phyloP scores from a whole-genome alignment of 2,113 vertebrate genomes.

The Actenoides lindsayi region DNA sequence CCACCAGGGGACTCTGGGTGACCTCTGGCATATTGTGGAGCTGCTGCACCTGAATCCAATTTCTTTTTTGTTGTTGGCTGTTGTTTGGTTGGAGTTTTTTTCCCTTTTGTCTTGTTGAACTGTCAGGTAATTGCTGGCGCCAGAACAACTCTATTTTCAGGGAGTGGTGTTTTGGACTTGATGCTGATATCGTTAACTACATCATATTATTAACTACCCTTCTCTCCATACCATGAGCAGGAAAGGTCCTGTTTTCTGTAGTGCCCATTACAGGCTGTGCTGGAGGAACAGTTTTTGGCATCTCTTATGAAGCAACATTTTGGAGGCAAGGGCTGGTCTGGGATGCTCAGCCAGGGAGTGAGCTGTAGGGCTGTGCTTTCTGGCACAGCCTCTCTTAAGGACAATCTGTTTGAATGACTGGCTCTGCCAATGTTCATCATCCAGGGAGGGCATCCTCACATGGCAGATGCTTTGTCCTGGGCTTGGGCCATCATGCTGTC shows the following conservation, averaged over 20 bases:
- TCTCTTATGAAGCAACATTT: not conserved
- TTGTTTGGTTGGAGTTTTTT: not conserved
- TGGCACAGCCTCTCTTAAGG: not conserved
- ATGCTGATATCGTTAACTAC: not conserved
- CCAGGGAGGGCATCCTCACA: not conserved
- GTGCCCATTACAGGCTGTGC: not conserved
- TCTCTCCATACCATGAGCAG: not conserved
- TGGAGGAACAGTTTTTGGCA: not conserved
- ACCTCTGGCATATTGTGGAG: constrained; percentile 56
- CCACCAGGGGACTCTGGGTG: constrained; percentile 38
- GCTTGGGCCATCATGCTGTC: not conserved
- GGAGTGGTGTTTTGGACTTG: not conserved
- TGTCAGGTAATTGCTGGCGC: constrained; percentile 30
- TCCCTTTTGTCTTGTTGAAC: constrained; percentile 23
- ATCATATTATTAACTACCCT: not conserved
- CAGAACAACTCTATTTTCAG: constrained; percentile 36
- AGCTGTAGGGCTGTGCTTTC: not conserved
- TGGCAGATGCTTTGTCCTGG: not conserved
- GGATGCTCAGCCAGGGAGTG: not conserved
- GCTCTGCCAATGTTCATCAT: not conserved
- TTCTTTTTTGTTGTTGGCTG: not conserved
- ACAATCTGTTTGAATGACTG: not conserved
- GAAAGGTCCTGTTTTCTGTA: not conserved
- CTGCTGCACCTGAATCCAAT: constrained; percentile 48
- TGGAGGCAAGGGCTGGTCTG: not conserved